Evolutionary conservation across 1,140 invertebrate genomes (phyloP).

Genomic region (Megalonaias nervosa): DNA sequence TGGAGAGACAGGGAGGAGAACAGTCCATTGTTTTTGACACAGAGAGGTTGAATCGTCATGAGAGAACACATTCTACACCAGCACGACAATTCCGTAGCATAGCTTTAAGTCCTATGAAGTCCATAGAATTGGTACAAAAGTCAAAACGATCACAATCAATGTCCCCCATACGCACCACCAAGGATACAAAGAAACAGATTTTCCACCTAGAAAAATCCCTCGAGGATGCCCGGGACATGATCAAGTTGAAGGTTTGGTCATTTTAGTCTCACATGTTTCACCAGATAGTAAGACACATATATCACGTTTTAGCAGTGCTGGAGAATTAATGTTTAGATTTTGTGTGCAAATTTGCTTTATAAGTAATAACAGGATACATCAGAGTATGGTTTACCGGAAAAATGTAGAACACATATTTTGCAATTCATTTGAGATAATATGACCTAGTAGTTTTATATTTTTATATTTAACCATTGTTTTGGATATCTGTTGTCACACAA

Average conservation of each 20-base stretch:
- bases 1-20: slow-evolving; percentile 37
- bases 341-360: too few relatives aligned
- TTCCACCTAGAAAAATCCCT: slow-evolving; percentile 35
- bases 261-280: too few relatives aligned
- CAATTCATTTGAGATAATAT: too few relatives aligned
- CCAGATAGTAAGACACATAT: too few relatives aligned
- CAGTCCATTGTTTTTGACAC: slow-evolving; percentile 45
- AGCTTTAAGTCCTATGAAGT: slow-evolving; percentile 30
- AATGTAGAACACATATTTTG: too few relatives aligned
- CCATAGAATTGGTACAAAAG: slow-evolving; percentile 5
- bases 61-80: slow-evolving; percentile 48
- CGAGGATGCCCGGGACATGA: slow-evolving; percentile 38
- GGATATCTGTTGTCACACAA: too few relatives aligned
- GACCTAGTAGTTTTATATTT: too few relatives aligned
- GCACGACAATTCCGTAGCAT: slow-evolving; percentile 30
- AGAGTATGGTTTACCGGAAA: too few relatives aligned
- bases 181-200: not conserved
- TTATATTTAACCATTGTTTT: too few relatives aligned
- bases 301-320: too few relatives aligned
- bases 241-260: slow-evolving; percentile 48
- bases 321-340: too few relatives aligned
- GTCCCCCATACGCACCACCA: slow-evolving; percentile 2
- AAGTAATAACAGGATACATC: too few relatives aligned
- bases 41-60: slow-evolving; percentile 33
- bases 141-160: slow-evolving; percentile 31